Evolutionary conservation across 2,113 vertebrate genomes (phyloP).

Genomic region (Gallinago paraguaiae): DNA sequence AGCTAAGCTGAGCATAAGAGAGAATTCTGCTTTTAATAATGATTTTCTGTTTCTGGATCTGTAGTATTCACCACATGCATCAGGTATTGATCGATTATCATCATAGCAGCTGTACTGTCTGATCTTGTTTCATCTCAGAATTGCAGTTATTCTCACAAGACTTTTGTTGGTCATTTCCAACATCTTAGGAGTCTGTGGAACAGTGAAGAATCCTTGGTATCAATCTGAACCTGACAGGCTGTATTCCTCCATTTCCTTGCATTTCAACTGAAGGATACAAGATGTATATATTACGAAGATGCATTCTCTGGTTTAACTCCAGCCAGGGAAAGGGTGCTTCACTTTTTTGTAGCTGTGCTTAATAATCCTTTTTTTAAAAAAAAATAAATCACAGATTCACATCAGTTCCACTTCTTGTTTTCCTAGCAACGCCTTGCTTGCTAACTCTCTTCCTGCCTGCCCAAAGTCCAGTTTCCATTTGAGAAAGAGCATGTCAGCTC

Average conservation of each 20-base stretch:
- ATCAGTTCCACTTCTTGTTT: not conserved
- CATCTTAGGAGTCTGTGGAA: not conserved
- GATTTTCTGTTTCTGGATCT: not conserved
- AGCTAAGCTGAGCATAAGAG: not conserved
- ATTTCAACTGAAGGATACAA: not conserved
- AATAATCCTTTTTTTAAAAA: not conserved
- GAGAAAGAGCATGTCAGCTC: not conserved
- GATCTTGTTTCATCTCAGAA: not conserved
- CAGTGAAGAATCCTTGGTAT: not conserved
- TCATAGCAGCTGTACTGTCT: not conserved
- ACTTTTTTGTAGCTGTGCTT: not conserved
- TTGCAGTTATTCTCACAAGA: not conserved
- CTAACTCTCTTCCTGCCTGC: not conserved
- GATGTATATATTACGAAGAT: not conserved
- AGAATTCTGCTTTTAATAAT: not conserved
- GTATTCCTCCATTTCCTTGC: not conserved
- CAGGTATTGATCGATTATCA: not conserved
- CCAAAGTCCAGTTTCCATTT: not conserved
- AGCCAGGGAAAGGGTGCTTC: not conserved
- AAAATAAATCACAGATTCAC: not conserved
- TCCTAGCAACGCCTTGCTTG: not conserved
- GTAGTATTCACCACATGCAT: fast-evolving
- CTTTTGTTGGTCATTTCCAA: not conserved
- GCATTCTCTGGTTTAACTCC: not conserved
- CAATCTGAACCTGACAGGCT: not conserved